Percentiles rank a stretch among this genome's conserved stretches.
phyloP scores from a whole-genome alignment of 2,113 vertebrate species.

The Lepus americanus region DNA sequence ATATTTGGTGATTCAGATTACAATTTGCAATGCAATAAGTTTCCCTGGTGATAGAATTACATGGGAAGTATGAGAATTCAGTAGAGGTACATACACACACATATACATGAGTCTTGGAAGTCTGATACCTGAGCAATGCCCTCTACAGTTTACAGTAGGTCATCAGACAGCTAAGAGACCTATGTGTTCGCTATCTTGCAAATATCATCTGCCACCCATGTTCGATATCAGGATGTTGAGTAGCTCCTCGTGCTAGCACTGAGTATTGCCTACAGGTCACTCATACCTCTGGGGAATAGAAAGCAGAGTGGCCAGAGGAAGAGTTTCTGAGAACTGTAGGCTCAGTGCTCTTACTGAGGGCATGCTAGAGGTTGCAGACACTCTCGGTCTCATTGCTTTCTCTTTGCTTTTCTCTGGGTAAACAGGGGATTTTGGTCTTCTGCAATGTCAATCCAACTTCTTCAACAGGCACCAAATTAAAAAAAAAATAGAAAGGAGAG shows the following conservation, averaged over 20 bases:
- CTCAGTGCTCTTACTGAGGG: not conserved
- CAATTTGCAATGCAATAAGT: not conserved
- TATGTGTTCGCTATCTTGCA: not conserved
- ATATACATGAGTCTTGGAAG: not conserved
- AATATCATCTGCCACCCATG: not conserved
- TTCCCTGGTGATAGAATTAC: not conserved
- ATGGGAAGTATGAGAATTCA: not conserved
- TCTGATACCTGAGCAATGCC: not conserved
- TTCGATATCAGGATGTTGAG: not conserved
- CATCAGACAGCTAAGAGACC: not conserved
- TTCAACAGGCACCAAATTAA: not conserved
- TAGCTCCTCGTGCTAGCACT: not conserved
- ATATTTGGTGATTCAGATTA: not conserved
- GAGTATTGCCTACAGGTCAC: not conserved
- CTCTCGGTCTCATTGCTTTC: not conserved
- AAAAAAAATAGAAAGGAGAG: not conserved
- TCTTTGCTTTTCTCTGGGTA: constrained; percentile 56
- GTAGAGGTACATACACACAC: not conserved
- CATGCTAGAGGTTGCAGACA: not conserved
- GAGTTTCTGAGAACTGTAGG: not conserved
- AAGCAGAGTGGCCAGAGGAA: rapidly evolving
- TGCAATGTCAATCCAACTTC: constrained; percentile 36
- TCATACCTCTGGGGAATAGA: not conserved
- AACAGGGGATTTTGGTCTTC: constrained; percentile 58
- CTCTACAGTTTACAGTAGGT: not conserved